These are phyloP conservation scores for Standfussiana lucernea DNA, from an alignment of 2,888 invertebrate genomes.

Conservation along the genomic window DNA sequence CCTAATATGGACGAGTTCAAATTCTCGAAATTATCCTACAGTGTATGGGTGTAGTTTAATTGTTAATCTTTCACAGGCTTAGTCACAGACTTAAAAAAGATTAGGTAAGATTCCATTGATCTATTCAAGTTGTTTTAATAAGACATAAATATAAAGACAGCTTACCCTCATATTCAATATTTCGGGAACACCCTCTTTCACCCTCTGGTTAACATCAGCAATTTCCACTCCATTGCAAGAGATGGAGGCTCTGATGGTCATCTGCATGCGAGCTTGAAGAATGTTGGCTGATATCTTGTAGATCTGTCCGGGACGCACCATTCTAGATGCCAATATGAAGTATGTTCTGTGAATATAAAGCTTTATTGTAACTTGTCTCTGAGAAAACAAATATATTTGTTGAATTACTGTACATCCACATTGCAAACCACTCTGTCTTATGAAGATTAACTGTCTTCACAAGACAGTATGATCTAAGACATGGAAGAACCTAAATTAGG, in stretches of 20 bases:
- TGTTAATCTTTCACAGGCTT: neutral
- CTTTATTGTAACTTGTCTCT: neutral
- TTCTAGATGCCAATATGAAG: slow-evolving; percentile 97
- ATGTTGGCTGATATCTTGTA: slow-evolving; percentile 97
- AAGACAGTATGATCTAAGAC: neutral
- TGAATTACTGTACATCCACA: neutral
- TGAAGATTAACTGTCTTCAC: neutral
- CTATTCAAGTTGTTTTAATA: neutral
- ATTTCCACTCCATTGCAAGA: slow-evolving; percentile 97
- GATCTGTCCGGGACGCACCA: slow-evolving; percentile 97
- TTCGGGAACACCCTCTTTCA: slow-evolving; percentile 96
- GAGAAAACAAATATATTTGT: neutral
- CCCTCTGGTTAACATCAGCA: slow-evolving; percentile 94
- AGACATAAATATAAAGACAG: neutral
- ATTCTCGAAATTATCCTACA: too few species aligned
- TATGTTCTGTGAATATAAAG: slow-evolving; percentile 92
- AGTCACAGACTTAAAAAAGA: neutral
- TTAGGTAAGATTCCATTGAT: neutral
- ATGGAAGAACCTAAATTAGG: neutral
- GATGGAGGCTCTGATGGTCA: slow-evolving; percentile 96
- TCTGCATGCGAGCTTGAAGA: slow-evolving; percentile 94
- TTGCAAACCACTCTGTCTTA: neutral
- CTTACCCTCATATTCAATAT: slow-evolving; percentile 96
- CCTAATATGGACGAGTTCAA: neutral
- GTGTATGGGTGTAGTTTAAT: neutral